Percentiles rank a stretch among this genome's conserved stretches.
These are phyloP conservation scores for Ricordea florida DNA, from an alignment of 92 coral and sea anemone genomes.

Conservation along the genomic window DNA sequence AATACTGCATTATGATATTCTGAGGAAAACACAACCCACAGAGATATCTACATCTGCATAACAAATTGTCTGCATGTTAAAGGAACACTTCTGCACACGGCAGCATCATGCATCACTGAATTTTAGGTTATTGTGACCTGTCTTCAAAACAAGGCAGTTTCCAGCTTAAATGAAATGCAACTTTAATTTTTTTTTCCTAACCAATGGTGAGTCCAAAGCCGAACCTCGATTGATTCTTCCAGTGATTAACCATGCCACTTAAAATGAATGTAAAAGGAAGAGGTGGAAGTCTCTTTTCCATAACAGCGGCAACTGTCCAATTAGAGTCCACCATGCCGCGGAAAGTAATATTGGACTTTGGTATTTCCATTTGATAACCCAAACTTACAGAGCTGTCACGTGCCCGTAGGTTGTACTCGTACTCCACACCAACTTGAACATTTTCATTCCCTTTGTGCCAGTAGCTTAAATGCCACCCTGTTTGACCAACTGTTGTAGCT, in stretches of 20 bases:
- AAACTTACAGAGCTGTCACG: conserved; percentile 92
- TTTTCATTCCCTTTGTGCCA: conserved; percentile 98
- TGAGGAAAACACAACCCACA: too few relatives aligned
- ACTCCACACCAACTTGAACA: conserved; percentile 97
- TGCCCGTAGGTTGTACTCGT: conserved; percentile 90
- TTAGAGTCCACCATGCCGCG: conserved; percentile 98
- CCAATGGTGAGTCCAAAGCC: conserved; percentile 97
- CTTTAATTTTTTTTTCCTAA: too few relatives aligned
- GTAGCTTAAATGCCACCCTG: conserved; percentile 97
- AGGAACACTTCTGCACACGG: too few relatives aligned
- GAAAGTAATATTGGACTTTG: conserved; percentile 92
- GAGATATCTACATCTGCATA: too few relatives aligned
- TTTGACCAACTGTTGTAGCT: conserved; percentile 87
- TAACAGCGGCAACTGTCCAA: conserved; percentile 95
- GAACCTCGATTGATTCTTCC: conserved; percentile 90
- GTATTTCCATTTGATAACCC: conserved; percentile 94
- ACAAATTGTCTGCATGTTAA: too few relatives aligned
- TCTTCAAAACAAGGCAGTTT: too few relatives aligned
- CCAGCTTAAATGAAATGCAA: too few relatives aligned
- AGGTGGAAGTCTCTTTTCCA: conserved; percentile 97
- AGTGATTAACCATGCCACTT: conserved; percentile 93
- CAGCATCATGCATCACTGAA: too few relatives aligned
- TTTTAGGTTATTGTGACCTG: too few relatives aligned
- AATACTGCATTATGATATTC: too few relatives aligned
- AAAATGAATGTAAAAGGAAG: conserved; percentile 89